A percentile compares a stretch with the other conserved stretches of the same genome.
phyloP scores from a whole-genome alignment of 2,888 invertebrate genomes.

The Orthosia cruda region DNA sequence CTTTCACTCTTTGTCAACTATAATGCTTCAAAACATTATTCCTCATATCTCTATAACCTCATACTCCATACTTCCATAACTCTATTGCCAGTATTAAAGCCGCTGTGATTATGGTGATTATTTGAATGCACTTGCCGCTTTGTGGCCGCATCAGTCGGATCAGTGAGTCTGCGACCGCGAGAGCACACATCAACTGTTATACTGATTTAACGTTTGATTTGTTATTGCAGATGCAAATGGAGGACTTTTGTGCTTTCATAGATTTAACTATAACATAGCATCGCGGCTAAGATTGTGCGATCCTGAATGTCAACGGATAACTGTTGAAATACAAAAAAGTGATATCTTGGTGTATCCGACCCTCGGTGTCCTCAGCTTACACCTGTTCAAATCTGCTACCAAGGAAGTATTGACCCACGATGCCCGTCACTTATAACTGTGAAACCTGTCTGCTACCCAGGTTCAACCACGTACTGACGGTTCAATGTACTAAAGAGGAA shows the following conservation, averaged over 20 bases:
- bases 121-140: conserved; percentile 17
- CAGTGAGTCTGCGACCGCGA: conserved; percentile 40
- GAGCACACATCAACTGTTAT: conserved; percentile 29
- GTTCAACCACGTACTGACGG: conserved; percentile 59
- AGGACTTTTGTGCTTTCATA: too few species aligned
- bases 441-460: conserved; percentile 48
- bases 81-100: neutral
- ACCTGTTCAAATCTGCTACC: conserved; percentile 57
- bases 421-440: conserved; percentile 49
- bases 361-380: conserved; percentile 74
- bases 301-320: conserved; percentile 79
- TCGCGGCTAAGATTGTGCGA: conserved; percentile 77
- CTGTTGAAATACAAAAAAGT: conserved; percentile 73
- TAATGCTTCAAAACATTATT: neutral
- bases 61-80: too few species aligned
- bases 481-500: too few species aligned
- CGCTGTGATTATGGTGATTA: neutral
- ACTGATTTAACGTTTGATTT: conserved; percentile 27
- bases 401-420: conserved; percentile 48
- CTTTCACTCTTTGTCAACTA: neutral
- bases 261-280: too few species aligned
- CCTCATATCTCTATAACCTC: too few species aligned
- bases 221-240: conserved; percentile 1
- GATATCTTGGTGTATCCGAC: conserved; percentile 78
- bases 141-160: conserved; percentile 10